These are phyloP conservation scores for Macrocentrus cingulum DNA, from an alignment of 1,140 invertebrate genomes.

Conservation along the genomic window DNA sequence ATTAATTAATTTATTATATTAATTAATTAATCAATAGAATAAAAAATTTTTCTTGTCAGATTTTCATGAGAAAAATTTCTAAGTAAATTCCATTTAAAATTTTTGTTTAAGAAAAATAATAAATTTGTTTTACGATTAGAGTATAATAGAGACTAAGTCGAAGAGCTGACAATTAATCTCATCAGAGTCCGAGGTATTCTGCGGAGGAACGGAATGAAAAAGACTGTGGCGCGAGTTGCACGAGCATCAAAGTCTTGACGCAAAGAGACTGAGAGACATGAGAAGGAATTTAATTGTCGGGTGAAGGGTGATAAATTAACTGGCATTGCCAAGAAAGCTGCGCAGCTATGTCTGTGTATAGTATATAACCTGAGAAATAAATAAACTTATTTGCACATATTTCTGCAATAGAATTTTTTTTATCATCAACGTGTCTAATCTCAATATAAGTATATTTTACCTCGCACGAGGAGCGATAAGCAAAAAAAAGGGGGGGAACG, in stretches of 20 bases:
- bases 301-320: slow-evolving; percentile 6
- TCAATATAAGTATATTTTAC: background rate
- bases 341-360: too few species aligned
- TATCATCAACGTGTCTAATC: slow-evolving; percentile 11
- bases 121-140: too few species aligned
- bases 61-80: too few species aligned
- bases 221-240: background rate
- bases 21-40: too few species aligned
- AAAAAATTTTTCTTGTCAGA: too few species aligned
- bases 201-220: background rate
- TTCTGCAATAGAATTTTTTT: background rate
- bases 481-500: background rate
- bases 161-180: too few species aligned
- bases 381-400: background rate
- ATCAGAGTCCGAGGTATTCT: too few species aligned
- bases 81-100: too few species aligned
- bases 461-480: background rate
- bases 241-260: slow-evolving; percentile 1
- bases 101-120: too few species aligned
- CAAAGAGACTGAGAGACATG: too few species aligned
- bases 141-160: too few species aligned
- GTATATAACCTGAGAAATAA: slow-evolving; percentile 2
- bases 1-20: too few species aligned
- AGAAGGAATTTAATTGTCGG: slow-evolving; percentile 6
- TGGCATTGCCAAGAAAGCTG: background rate